Evolutionary conservation across 2,888 invertebrate genomes (phyloP).

Genomic region (Scaptomyza flava): DNA sequence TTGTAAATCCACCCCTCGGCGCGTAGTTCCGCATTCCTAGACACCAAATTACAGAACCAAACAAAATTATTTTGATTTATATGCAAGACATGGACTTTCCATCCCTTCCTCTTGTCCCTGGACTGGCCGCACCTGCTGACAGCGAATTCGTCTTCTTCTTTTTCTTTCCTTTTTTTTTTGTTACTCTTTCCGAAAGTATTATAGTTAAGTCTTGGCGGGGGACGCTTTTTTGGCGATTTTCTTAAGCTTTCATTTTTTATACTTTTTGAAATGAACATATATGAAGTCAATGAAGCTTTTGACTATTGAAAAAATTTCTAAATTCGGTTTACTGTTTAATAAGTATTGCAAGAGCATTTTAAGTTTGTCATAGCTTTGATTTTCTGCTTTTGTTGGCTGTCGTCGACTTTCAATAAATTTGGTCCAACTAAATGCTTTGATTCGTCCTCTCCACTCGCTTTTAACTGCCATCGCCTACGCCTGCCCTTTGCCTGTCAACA

Average conservation of each 20-base stretch:
- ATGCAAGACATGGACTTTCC: constrained; percentile 55
- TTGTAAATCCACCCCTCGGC: background rate
- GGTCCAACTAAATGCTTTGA: constrained; percentile 75
- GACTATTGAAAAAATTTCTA: too few species aligned
- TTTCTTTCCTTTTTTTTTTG: background rate
- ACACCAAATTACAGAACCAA: constrained; percentile 72
- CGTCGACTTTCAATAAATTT: constrained; percentile 67
- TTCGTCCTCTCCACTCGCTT: constrained; percentile 39
- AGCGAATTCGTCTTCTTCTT: constrained; percentile 9
- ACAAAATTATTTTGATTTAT: constrained; percentile 81
- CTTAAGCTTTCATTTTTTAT: too few species aligned
- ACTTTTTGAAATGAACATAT: too few species aligned
- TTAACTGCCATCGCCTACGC: constrained; percentile 3
- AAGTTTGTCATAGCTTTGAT: background rate
- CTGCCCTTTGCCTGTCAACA: constrained; percentile 63
- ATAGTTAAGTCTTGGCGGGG: background rate
- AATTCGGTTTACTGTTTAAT: too few species aligned
- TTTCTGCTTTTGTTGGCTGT: constrained; percentile 12
- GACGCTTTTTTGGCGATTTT: background rate
- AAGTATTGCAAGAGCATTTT: background rate
- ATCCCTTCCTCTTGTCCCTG: constrained; percentile 1
- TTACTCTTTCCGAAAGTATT: background rate
- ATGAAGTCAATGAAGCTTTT: too few species aligned
- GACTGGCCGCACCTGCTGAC: constrained; percentile 53
- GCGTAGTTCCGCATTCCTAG: constrained; percentile 37